Conservation (phyloP, 2,113 vertebrate genomes). For the Anhinga rufa region DNA sequence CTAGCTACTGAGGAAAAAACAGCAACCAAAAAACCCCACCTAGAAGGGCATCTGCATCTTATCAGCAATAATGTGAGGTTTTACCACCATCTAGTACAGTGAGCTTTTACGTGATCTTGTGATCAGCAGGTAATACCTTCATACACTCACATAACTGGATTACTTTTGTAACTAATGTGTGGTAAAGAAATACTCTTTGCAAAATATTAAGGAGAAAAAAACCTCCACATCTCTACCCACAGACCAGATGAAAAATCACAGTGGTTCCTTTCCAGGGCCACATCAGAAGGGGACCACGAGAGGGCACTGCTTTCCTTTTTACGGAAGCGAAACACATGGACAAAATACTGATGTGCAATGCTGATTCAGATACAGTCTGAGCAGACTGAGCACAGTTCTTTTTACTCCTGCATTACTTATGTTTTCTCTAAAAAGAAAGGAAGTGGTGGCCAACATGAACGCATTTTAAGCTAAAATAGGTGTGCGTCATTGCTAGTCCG, state of each 20-base stretch:
- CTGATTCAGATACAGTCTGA: not conserved
- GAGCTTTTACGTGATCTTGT: not conserved
- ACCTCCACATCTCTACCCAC: not conserved
- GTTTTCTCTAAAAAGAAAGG: not conserved
- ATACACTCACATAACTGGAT: rapidly evolving
- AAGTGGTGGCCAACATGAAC: not conserved
- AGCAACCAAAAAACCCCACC: not conserved
- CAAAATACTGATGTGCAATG: not conserved
- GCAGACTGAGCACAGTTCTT: not conserved
- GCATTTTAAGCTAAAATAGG: not conserved
- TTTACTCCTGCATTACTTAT: not conserved
- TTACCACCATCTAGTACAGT: not conserved
- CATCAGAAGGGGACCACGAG: constrained; percentile 44
- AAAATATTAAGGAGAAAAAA: not conserved
- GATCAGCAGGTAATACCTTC: not conserved
- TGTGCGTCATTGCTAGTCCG: not conserved
- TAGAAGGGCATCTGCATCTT: not conserved
- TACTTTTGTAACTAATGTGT: not conserved
- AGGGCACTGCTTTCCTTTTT: constrained; percentile 63
- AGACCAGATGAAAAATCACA: not conserved
- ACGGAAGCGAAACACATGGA: not conserved
- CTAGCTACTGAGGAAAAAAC: not conserved
- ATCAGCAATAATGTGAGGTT: not conserved
- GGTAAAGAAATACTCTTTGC: not conserved
- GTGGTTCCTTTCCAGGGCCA: not conserved